Evolutionary conservation across 2,113 vertebrate species (phyloP).

Genomic region (Oryzias melastigma): DNA sequence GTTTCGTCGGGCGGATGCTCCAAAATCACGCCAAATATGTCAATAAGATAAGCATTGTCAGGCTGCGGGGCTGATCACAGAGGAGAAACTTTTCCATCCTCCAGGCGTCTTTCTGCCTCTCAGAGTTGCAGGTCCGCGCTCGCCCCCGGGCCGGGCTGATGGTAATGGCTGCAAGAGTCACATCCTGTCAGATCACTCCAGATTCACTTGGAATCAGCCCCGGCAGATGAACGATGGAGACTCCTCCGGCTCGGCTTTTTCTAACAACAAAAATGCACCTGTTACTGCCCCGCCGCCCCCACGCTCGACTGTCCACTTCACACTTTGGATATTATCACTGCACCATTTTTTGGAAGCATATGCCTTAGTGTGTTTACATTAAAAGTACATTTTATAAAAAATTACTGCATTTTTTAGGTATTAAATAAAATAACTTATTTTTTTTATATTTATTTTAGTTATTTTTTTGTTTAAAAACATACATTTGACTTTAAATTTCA

Average conservation of each 20-base stretch:
- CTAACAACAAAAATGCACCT: constrained; percentile 23
- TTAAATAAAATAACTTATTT: too few species aligned
- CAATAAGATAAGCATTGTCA: constrained; percentile 32
- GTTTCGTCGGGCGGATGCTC: constrained; percentile 37
- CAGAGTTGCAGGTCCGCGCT: constrained; percentile 30
- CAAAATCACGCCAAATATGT: constrained; percentile 20
- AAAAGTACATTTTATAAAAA: too few species aligned
- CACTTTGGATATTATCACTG: background rate
- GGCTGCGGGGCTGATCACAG: constrained; percentile 53
- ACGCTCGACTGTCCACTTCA: constrained; percentile 54
- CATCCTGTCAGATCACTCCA: constrained; percentile 80
- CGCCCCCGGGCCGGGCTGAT: constrained; percentile 64
- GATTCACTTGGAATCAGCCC: constrained; percentile 70
- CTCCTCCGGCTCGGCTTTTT: constrained; percentile 55
- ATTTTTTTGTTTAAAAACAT: too few species aligned
- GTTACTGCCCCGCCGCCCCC: background rate
- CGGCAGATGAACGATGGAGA: constrained; percentile 77
- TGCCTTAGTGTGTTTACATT: too few species aligned
- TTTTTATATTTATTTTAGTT: too few species aligned
- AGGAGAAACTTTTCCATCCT: constrained; percentile 66
- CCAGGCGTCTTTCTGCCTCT: constrained; percentile 59
- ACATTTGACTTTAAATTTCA: too few species aligned
- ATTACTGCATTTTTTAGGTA: too few species aligned
- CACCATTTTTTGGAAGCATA: too few species aligned
- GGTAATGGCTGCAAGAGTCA: constrained; percentile 74